Conservation (phyloP, 1,140 invertebrate species). For the Orius insidiosus region DNA sequence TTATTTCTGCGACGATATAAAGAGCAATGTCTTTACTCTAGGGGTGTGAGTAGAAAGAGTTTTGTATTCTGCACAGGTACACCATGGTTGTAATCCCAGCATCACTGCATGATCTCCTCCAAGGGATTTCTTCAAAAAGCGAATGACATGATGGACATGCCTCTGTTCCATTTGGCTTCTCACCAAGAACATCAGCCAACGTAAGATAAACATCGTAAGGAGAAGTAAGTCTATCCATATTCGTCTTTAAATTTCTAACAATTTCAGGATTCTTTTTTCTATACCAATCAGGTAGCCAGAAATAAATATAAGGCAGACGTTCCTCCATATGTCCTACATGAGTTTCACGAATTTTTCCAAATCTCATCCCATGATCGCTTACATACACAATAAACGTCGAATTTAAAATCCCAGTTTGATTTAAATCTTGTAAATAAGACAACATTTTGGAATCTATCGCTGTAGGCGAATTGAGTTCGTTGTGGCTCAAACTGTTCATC, state of each 20-base stretch:
- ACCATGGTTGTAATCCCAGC: slow-evolving; percentile 53
- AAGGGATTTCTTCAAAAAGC: slow-evolving; percentile 43
- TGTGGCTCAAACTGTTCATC: slow-evolving; percentile 59
- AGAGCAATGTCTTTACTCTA: slow-evolving; percentile 22
- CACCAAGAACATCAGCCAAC: slow-evolving; percentile 30
- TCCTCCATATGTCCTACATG: slow-evolving; percentile 79
- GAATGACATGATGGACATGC: slow-evolving; percentile 46
- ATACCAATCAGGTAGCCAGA: slow-evolving; percentile 61
- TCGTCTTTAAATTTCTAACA: slow-evolving; percentile 45
- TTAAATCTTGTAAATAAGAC: slow-evolving; percentile 36
- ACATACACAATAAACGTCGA: slow-evolving; percentile 59
- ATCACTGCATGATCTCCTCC: slow-evolving; percentile 46
- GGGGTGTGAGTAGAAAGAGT: slow-evolving; percentile 24
- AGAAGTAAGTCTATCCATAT: slow-evolving; percentile 57
- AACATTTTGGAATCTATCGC: slow-evolving; percentile 42
- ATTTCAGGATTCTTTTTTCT: slow-evolving; percentile 39
- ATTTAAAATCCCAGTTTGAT: slow-evolving; percentile 38
- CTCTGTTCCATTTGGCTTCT: slow-evolving; percentile 4
- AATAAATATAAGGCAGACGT: slow-evolving; percentile 57
- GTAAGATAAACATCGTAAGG: slow-evolving; percentile 69
- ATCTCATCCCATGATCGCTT: slow-evolving; percentile 86
- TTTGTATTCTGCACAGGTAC: slow-evolving; percentile 22
- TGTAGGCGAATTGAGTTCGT: slow-evolving; percentile 51
- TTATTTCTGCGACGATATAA: slow-evolving; percentile 26
- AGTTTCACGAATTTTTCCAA: slow-evolving; percentile 59